These are phyloP conservation scores for Euclidia mi DNA, from an alignment of 2,888 invertebrate species.

Conservation along the genomic window DNA sequence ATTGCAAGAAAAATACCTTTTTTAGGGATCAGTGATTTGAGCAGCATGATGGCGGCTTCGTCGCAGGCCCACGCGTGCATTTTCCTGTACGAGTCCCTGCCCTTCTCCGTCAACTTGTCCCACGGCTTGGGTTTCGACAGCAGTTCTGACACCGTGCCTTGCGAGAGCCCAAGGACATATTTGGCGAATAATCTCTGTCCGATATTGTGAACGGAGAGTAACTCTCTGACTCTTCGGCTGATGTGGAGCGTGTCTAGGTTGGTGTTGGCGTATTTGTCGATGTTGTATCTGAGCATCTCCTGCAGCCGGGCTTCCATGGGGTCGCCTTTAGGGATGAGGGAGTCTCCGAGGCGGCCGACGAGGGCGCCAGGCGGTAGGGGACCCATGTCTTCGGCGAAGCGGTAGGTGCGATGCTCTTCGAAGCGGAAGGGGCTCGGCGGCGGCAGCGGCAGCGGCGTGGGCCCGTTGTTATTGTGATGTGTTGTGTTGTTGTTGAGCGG, in stretches of 20 bases:
- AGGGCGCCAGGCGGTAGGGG: constrained; percentile 94
- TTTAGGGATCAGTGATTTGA: constrained; percentile 99
- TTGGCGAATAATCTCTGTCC: constrained; percentile 99
- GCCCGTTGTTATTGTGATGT: constrained; percentile 89
- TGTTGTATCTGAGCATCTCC: constrained; percentile 98
- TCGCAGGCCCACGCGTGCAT: constrained; percentile 99
- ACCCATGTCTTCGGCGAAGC: constrained; percentile 96
- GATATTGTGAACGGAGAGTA: constrained; percentile 99
- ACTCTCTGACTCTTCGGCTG: constrained; percentile 97
- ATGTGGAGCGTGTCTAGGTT: constrained; percentile 98
- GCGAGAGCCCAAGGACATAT: constrained; percentile 98
- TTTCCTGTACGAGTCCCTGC: constrained; percentile 99
- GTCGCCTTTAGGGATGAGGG: constrained; percentile 97
- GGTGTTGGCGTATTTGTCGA: constrained; percentile 98
- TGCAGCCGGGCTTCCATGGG: constrained; percentile 98
- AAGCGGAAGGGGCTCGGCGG: constrained; percentile 93
- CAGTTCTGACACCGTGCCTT: constrained; percentile 99
- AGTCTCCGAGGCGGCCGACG: constrained; percentile 96
- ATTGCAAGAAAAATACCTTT: constrained; percentile 92
- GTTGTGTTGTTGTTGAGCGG: constrained; percentile 90
- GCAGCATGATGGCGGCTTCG: constrained; percentile 98
- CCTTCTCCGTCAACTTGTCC: constrained; percentile 99
- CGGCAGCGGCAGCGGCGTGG: constrained; percentile 84
- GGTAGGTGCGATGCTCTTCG: constrained; percentile 95
- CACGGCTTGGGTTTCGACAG: constrained; percentile 99